A percentile compares a stretch with the other conserved stretches of the same genome.
Evolutionary conservation across 2,113 vertebrate species (phyloP).

Genomic region (Agapornis roseicollis): DNA sequence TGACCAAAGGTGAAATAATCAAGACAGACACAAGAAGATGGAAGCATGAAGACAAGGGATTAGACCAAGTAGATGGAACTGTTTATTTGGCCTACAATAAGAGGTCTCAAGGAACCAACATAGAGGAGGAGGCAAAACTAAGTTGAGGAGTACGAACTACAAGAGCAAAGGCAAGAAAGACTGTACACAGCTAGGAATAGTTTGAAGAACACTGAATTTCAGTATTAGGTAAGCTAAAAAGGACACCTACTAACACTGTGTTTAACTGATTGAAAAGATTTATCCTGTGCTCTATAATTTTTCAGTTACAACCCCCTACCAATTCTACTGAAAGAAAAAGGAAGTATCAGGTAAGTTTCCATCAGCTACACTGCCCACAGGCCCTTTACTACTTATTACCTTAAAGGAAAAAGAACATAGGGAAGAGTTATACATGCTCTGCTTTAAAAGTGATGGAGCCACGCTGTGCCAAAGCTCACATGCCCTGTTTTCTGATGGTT

Average conservation of each 20-base stretch:
- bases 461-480: background rate
- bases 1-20: background rate
- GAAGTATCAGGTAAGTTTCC: background rate
- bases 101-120: background rate
- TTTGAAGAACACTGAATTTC: background rate
- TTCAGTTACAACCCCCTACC: background rate
- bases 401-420: background rate
- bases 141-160: background rate
- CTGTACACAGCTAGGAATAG: background rate
- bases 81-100: background rate
- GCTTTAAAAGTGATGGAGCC: background rate
- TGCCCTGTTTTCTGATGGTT: background rate
- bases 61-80: background rate
- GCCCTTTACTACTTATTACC: background rate
- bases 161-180: background rate
- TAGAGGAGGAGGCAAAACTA: background rate
- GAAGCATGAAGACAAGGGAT: background rate
- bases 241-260: background rate
- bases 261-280: background rate
- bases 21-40: background rate
- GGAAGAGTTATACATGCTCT: background rate
- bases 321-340: background rate
- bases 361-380: background rate
- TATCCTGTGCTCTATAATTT: background rate
- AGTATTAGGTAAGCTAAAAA: background rate